phyloP scores from a whole-genome alignment of 35 echinoderm and acorn worm genomes.

The Patiria miniata region DNA sequence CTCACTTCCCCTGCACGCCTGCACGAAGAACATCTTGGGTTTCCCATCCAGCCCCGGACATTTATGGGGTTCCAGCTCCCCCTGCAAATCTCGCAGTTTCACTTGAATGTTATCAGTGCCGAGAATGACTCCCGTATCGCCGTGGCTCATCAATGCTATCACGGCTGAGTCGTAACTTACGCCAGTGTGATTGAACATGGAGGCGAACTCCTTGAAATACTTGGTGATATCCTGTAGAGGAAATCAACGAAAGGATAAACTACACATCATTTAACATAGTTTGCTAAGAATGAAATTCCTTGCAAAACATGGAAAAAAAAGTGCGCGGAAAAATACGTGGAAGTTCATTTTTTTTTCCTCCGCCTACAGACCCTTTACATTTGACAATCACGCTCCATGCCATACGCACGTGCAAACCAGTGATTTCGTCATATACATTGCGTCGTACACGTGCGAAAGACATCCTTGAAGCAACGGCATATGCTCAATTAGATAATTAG shows the following conservation, averaged over 20 bases:
- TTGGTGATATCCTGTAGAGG: not conserved
- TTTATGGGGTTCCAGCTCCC: not conserved
- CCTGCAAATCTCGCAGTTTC: not conserved
- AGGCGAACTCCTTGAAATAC: not conserved
- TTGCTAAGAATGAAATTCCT: not conserved
- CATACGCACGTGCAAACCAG: too few species aligned
- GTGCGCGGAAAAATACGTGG: not conserved
- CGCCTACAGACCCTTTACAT: too few species aligned
- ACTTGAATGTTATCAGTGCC: not conserved
- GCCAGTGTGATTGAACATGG: not conserved
- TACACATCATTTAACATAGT: too few species aligned
- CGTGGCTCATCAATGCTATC: slow-evolving; percentile 38
- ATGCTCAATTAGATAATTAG: too few species aligned
- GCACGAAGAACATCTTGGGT: slow-evolving; percentile 36
- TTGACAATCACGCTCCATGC: too few species aligned
- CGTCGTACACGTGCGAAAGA: too few species aligned
- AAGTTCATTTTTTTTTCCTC: too few species aligned
- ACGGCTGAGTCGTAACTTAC: not conserved
- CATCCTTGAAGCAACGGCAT: too few species aligned
- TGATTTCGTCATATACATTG: too few species aligned
- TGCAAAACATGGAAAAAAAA: not conserved
- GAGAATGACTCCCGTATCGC: not conserved
- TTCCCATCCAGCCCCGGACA: slow-evolving; percentile 6
- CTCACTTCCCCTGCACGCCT: slow-evolving; percentile 38
- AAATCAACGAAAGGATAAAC: not conserved